phyloP scores from a whole-genome alignment of 2,113 vertebrate genomes.

The Mustela lutreola region DNA sequence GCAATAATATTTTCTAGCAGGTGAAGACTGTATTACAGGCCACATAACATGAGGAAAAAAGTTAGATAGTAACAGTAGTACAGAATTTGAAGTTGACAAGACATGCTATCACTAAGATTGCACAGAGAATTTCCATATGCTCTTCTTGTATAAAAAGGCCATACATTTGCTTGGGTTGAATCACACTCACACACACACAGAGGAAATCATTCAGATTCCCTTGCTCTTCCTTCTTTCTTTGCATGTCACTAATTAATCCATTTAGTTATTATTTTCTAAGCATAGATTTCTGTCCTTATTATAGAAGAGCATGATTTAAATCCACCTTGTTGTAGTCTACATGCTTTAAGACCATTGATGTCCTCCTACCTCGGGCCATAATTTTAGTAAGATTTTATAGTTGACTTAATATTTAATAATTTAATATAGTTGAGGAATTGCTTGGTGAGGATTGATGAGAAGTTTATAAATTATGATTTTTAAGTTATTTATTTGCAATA shows the following conservation, averaged over 20 bases:
- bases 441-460: slow-evolving; percentile 28
- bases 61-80: slow-evolving; percentile 20
- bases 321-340: neutral
- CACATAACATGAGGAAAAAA: slow-evolving; percentile 28
- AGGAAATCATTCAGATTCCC: neutral
- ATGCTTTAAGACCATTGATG: slow-evolving; percentile 60
- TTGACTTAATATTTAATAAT: neutral
- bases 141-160: slow-evolving; percentile 49
- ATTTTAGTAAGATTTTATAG: slow-evolving; percentile 63
- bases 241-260: slow-evolving; percentile 11
- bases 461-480: slow-evolving; percentile 44
- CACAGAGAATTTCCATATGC: slow-evolving; percentile 43
- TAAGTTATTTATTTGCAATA: slow-evolving; percentile 19
- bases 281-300: neutral
- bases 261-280: slow-evolving; percentile 46
- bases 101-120: slow-evolving; percentile 15
- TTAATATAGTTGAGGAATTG: neutral
- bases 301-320: neutral
- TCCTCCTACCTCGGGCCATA: neutral
- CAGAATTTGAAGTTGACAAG: slow-evolving; percentile 3
- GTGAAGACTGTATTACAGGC: neutral
- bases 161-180: neutral
- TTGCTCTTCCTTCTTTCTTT: neutral
- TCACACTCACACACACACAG: neutral
- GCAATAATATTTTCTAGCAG: slow-evolving; percentile 27